Evolutionary conservation across 2,797 vertebrate species (phyloP), one percentile per base, ranked within the genome.

Genomic region (Taenioides sp.): DNA sequence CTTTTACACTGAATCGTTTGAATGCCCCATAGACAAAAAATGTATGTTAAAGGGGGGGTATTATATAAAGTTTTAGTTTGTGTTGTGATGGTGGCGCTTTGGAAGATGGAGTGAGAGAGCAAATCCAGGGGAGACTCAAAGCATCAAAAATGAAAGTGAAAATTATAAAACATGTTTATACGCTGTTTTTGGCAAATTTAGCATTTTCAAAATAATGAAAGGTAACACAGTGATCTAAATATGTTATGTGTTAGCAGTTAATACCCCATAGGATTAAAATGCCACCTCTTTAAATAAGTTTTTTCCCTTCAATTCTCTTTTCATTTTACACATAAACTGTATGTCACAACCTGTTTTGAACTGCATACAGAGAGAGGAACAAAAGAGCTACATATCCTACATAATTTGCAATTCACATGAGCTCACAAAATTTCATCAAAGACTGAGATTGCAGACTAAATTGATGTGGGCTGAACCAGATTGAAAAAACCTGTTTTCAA

Each of bases 401-500:
- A 20, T 34, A 64, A 69, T 76, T 62, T 70, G 65, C 68, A 70
- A 27, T 65, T 27, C 40, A 65, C 7, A 16, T 66, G 50, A 23
- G 14, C 62, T 40, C 71, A 17, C 49, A 16, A 70, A 55, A 62
- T 61, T 25, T 54, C 62, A 71, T 76, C 73, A 75, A 58, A 75
- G 49, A 49, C 37, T 54, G 31, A 75, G 40, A 73, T 67, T 71
- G 54, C 16, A 22, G 27, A 12, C 37, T 22, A 73, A 83, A 80
- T 71, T 73, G 78, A 73, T 55, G 65, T 2, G 20, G 79, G 74
- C 79, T 81, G n/a, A 86, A 80, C 76, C 64, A 62, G 55, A 65
- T 66, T 27, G 17, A 72, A 70, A 80, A 72, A 73, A 61, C 50
- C 37, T 23, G 47, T 52, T 23, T 5, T 1, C 17, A 64, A 20